phyloP scores from a whole-genome alignment of 2,888 invertebrate genomes.

The Limenitis camilla region DNA sequence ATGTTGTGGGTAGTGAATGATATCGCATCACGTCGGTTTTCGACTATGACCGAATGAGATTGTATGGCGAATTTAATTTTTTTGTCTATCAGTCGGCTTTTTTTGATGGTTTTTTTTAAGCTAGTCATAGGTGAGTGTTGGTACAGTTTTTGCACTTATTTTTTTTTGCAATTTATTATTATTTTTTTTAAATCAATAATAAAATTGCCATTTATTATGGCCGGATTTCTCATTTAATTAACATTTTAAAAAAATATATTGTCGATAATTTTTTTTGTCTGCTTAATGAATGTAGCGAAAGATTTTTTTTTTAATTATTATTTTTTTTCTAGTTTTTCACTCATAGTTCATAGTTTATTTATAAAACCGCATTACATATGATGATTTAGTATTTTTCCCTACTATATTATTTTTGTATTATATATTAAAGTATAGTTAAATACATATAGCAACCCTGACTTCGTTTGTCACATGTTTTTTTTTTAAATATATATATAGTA shows the following conservation, averaged over 20 bases:
- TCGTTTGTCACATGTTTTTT: neutral
- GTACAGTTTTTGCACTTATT: conserved; percentile 18
- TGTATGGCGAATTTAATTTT: conserved; percentile 2
- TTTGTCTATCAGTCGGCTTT: conserved; percentile 15
- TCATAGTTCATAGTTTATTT: too few relatives aligned
- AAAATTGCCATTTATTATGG: neutral
- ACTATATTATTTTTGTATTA: too few relatives aligned
- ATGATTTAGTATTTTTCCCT: too few relatives aligned
- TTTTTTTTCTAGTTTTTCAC: too few relatives aligned
- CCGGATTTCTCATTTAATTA: too few relatives aligned
- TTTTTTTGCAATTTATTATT: neutral
- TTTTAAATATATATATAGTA: conserved; percentile 1
- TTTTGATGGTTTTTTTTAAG: conserved; percentile 19
- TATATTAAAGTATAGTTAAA: too few relatives aligned
- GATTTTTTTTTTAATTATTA: too few relatives aligned
- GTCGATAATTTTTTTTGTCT: too few relatives aligned
- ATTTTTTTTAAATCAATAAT: neutral
- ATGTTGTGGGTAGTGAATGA: conserved; percentile 33
- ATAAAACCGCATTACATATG: too few relatives aligned
- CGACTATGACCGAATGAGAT: conserved; percentile 12
- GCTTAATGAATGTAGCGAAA: too few relatives aligned
- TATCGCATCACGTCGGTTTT: conserved; percentile 20
- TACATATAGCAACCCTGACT: too few relatives aligned
- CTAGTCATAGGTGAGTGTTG: conserved; percentile 43
- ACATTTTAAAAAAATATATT: too few relatives aligned